A percentile compares a stretch with the other conserved stretches of the same genome.
Conservation (phyloP, 2,113 vertebrate genomes). For the Pollimyrus isidori region DNA sequence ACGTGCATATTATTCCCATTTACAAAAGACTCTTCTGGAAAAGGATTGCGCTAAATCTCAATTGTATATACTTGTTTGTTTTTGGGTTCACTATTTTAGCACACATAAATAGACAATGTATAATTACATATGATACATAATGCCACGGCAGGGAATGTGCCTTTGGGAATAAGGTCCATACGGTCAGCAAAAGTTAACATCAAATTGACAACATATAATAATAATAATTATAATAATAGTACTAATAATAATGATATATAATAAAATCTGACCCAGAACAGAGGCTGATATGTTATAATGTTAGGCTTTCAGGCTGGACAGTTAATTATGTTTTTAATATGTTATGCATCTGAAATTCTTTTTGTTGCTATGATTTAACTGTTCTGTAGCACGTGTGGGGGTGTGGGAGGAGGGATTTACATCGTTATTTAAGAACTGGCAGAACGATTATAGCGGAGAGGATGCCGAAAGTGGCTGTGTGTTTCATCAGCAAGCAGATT, state of each 20-base stretch:
- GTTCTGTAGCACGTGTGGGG: neutral
- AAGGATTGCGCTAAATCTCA: neutral
- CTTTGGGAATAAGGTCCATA: neutral
- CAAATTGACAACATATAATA: neutral
- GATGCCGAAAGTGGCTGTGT: neutral
- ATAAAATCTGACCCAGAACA: neutral
- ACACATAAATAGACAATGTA: neutral
- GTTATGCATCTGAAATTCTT: neutral
- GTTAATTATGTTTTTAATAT: neutral
- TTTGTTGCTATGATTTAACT: neutral
- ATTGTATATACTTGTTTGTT: neutral
- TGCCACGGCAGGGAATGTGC: neutral
- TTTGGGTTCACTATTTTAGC: neutral
- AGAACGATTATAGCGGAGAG: neutral
- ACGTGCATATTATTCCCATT: neutral
- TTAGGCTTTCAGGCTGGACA: neutral
- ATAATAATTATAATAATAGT: neutral
- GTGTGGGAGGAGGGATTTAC: neutral
- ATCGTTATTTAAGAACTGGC: neutral
- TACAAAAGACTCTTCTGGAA: neutral
- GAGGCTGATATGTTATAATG: neutral
- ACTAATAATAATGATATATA: neutral
- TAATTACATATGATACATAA: neutral
- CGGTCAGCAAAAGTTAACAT: neutral
- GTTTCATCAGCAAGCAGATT: neutral